Evolutionary conservation across 1,140 invertebrate genomes (phyloP).

Genomic region (Phthorimaea operculella): DNA sequence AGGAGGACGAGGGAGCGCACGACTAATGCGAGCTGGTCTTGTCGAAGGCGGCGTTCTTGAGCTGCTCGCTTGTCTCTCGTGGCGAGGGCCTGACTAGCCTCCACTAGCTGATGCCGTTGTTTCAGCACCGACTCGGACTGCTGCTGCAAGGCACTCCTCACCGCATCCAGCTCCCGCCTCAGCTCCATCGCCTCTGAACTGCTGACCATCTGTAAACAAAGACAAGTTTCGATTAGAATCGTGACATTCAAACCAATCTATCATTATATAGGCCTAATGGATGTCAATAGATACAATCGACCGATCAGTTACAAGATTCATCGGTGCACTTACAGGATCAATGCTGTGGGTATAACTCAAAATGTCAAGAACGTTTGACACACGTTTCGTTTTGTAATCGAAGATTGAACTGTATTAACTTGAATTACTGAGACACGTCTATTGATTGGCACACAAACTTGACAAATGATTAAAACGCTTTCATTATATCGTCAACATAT

Average conservation of each 20-base stretch:
- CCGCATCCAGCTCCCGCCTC: conserved; percentile 70
- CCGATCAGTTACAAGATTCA: conserved; percentile 28
- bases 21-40: conserved; percentile 75
- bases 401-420: background rate
- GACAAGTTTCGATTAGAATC: conserved; percentile 16
- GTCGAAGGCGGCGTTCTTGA: conserved; percentile 70
- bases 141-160: conserved; percentile 72
- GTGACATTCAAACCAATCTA: background rate
- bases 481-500: background rate
- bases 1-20: conserved; percentile 76
- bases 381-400: conserved; percentile 26
- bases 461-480: background rate
- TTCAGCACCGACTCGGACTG: conserved; percentile 71
- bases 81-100: conserved; percentile 71
- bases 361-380: conserved; percentile 42
- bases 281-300: conserved; percentile 16
- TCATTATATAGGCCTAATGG: background rate
- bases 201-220: conserved; percentile 71
- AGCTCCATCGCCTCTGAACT: conserved; percentile 68
- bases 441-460: background rate
- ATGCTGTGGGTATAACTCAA: conserved; percentile 13
- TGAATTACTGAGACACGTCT: background rate
- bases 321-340: conserved; percentile 26
- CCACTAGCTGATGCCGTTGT: conserved; percentile 66
- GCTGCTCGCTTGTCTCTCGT: conserved; percentile 70